Evolutionary conservation across 1,140 invertebrate species (phyloP), one percentile per base, ranked within the genome.

Genomic region (Zophobas atratus): DNA sequence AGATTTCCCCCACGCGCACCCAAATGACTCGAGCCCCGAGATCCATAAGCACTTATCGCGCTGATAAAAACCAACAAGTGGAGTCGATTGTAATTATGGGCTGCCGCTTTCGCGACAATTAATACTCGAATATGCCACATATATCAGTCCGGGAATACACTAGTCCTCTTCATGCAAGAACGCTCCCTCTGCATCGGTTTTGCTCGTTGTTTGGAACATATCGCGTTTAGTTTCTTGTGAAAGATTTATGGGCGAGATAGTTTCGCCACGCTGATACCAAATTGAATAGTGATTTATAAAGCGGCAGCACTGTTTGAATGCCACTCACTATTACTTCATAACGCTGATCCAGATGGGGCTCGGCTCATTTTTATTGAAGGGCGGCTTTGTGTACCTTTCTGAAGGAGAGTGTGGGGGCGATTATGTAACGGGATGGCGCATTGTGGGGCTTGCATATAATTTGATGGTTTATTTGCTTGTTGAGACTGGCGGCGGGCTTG

Each of bases 281-380:
- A 67, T 67, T 67, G 60, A 67, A 67, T 67, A 43, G 20, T 67
- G 60, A 67, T 67, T 67, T 38, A 67, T 67, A 67, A 67, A 41
- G 49, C 43, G 43, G 43, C 43, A 20, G 20, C 20, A 20, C 20
- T 20, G 20, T 20, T 20, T 20, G 20, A 20, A 20, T 20, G 20
- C 20, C 20, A 20, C 20, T 20, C 20, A 20, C 20, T 20, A 20
- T 20, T 20, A 20, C 20, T 20, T 20, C 20, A 20, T 20, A 20
- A 20, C 20, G 20, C 20, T 20, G 20, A 20, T 20, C 20, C 20
- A 20, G 20, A 20, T 20, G 20, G 20, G 20, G 20, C 20, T 20
- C 20, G 20, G 20, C 20, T 20, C 20, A 20, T 20, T 20, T 20
- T 20, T 20, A 20, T 20, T 20, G 20, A 20, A 20, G 20, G 20